phyloP scores from a whole-genome alignment of 2,113 vertebrate genomes.

The Amphiprion ocellaris region DNA sequence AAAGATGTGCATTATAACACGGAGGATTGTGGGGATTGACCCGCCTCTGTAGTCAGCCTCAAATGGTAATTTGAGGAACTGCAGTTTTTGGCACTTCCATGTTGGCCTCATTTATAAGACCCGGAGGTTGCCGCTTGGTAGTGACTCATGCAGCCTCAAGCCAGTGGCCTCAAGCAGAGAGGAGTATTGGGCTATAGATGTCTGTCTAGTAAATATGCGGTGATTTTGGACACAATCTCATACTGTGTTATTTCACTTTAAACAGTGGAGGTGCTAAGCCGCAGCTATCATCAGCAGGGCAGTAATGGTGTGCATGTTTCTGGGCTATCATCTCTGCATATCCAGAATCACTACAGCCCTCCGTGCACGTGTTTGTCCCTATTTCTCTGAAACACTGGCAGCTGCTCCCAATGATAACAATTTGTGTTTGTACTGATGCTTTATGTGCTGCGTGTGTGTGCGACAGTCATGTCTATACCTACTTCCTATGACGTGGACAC shows the following conservation, averaged over 20 bases:
- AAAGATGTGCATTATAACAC: no score
- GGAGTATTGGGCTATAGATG: neutral
- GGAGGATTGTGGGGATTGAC: no score
- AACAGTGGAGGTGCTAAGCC: constrained; percentile 11
- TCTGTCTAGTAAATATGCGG: constrained; percentile 7
- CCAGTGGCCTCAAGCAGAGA: constrained; percentile 2
- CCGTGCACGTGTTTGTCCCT: neutral
- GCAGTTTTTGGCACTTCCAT: no score
- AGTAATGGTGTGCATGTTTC: neutral
- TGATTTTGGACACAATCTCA: constrained; percentile 21
- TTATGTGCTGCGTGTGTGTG: constrained; percentile 13
- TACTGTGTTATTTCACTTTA: constrained; percentile 22
- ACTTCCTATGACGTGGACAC: constrained; percentile 66
- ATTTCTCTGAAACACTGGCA: constrained; percentile 23
- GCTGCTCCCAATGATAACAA: constrained; percentile 38
- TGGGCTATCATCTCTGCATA: constrained; percentile 1
- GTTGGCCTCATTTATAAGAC: no score
- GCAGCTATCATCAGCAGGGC: constrained; percentile 12
- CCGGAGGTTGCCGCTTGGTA: neutral
- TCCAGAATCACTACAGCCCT: constrained; percentile 20
- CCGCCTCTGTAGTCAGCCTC: no score
- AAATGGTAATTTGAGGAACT: no score
- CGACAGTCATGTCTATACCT: constrained; percentile 45
- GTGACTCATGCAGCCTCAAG: constrained; percentile 15
- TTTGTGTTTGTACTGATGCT: constrained; percentile 15